phyloP scores from a whole-genome alignment of 2,797 vertebrate genomes.

The Alcedo atthis region DNA sequence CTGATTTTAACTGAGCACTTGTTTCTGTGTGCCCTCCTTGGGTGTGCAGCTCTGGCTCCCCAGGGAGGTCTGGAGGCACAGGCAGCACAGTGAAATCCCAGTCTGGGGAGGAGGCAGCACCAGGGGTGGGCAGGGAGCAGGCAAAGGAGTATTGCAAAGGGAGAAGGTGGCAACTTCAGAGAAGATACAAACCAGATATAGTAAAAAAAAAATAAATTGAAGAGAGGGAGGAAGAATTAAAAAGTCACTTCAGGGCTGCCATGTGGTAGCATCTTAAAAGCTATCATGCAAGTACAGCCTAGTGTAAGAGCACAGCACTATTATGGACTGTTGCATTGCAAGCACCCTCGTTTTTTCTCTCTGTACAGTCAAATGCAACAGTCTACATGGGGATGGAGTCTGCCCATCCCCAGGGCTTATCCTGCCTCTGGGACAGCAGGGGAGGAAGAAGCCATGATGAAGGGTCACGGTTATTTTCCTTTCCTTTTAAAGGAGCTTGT shows the following conservation, averaged over 20 bases:
- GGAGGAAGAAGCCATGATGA: not conserved
- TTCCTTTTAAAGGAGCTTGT: not conserved
- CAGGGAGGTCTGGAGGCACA: not conserved
- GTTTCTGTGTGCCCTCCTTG: not conserved
- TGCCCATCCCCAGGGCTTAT: not conserved
- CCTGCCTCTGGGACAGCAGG: not conserved
- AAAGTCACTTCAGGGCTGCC: constrained; percentile 39
- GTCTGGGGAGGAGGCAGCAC: rapidly evolving
- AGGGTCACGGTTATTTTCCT: not conserved
- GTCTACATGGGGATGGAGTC: no score
- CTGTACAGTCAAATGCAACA: not conserved
- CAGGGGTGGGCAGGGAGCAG: rapidly evolving
- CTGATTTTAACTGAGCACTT: not conserved
- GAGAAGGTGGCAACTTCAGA: not conserved
- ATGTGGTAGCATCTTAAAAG: constrained; percentile 8
- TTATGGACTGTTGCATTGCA: not conserved
- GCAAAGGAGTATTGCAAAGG: not conserved
- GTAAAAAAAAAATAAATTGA: constrained; percentile 5
- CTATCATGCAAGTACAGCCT: not conserved
- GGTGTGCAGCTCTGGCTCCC: not conserved
- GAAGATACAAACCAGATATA: not conserved
- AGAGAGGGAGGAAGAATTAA: constrained; percentile 42
- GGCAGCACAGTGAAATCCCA: not conserved
- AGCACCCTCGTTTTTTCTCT: not conserved
- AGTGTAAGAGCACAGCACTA: not conserved